These are phyloP conservation scores for Theonella swinhoei DNA, from an alignment of 37 sponge, comb jelly and placozoan species.

Conservation along the genomic window DNA sequence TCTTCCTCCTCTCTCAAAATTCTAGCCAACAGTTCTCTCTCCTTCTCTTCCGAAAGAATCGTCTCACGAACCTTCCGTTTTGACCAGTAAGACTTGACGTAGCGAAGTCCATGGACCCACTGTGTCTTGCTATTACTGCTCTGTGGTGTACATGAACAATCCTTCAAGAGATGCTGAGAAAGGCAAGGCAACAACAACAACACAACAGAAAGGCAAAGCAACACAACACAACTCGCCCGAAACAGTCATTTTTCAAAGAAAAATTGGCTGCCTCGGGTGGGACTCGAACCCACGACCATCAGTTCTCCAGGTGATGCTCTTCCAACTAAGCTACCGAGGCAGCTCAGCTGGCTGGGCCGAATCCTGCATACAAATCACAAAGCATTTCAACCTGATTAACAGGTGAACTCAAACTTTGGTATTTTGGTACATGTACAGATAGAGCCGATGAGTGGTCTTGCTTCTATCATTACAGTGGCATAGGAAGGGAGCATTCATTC, in stretches of 20 bases:
- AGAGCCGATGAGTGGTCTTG: neutral
- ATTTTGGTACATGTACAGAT: neutral
- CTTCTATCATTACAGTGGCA: neutral
- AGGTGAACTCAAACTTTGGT: too few species aligned
- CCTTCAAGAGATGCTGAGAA: too few species aligned
- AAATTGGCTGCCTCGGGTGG: too few species aligned
- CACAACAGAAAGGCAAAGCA: neutral
- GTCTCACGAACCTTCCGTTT: conserved; percentile 68
- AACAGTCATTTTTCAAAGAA: too few species aligned
- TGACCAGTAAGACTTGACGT: conserved; percentile 79
- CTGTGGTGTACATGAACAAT: neutral
- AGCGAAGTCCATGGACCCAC: conserved; percentile 71
- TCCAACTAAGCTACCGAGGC: too few species aligned
- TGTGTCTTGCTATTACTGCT: conserved; percentile 53
- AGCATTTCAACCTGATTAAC: too few species aligned
- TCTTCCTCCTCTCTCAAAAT: conserved; percentile 47
- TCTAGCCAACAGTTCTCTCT: conserved; percentile 60
- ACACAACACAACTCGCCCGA: neutral
- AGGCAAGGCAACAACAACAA: neutral
- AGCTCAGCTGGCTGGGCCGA: too few species aligned
- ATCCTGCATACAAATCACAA: too few species aligned
- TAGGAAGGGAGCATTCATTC: too few species aligned
- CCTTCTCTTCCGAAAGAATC: conserved; percentile 69
- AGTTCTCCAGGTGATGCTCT: too few species aligned
- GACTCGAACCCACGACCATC: too few species aligned